Conservation (phyloP, 2,113 vertebrate genomes). For the Cervus canadensis region DNA sequence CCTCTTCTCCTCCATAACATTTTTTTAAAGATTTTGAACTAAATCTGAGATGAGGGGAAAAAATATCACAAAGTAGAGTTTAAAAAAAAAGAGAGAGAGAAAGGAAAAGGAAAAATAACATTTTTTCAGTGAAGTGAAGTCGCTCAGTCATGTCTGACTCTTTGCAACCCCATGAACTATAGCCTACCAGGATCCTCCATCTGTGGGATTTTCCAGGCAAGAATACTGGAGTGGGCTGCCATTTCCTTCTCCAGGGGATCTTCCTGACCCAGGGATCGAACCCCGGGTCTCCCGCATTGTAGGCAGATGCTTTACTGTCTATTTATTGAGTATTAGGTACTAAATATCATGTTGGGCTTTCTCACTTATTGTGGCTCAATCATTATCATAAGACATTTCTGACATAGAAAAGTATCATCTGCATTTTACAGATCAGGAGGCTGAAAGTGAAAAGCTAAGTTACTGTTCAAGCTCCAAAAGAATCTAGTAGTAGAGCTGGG, state of each 20-base stretch:
- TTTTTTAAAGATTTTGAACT: not conserved
- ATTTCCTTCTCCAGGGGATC: too few relatives aligned
- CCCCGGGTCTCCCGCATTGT: too few relatives aligned
- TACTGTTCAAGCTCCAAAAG: not conserved
- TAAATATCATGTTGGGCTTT: not conserved
- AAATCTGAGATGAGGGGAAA: not conserved
- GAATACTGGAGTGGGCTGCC: too few relatives aligned
- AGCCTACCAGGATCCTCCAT: too few relatives aligned
- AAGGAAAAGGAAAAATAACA: not conserved
- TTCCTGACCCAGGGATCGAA: too few relatives aligned
- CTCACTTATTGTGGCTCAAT: not conserved
- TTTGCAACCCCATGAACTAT: too few relatives aligned
- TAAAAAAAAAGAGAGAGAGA: not conserved
- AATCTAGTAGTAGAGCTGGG: not conserved
- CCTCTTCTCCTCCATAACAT: not conserved
- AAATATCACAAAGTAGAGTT: not conserved
- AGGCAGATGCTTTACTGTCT: too few relatives aligned
- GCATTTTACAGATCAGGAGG: not conserved
- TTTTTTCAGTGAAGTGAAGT: not conserved
- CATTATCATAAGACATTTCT: not conserved
- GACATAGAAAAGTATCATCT: not conserved
- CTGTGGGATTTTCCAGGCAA: too few relatives aligned
- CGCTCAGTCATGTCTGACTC: too few relatives aligned
- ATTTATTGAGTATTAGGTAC: not conserved
- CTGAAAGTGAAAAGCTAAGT: not conserved